phyloP scores from a whole-genome alignment of 2,113 vertebrate species.

The Synodontis membranacea region DNA sequence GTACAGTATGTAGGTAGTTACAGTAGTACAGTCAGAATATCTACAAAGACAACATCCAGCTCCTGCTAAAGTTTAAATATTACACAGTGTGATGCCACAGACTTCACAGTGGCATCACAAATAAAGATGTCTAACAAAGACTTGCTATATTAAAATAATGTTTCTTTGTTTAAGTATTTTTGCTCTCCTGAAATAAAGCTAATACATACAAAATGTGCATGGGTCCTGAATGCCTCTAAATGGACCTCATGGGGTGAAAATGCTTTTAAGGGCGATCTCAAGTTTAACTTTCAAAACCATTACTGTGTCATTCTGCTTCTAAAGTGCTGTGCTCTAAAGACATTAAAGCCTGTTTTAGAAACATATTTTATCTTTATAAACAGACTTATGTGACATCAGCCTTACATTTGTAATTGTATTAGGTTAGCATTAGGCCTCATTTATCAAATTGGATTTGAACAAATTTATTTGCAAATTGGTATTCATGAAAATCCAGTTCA shows the following conservation, averaged over 20 bases:
- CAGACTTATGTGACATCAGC: not conserved
- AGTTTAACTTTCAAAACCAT: not conserved
- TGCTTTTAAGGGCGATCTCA: not conserved
- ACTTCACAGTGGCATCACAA: not conserved
- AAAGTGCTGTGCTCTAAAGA: slow-evolving; percentile 3
- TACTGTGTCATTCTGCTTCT: slow-evolving; percentile 2
- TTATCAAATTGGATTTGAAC: slow-evolving; percentile 4
- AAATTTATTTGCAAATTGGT: not conserved
- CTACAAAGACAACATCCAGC: not conserved
- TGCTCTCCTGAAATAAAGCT: not conserved
- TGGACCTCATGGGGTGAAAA: not conserved
- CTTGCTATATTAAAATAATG: not conserved
- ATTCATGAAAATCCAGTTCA: not conserved
- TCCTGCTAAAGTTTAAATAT: not conserved
- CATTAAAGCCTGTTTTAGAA: not conserved
- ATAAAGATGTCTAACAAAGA: not conserved
- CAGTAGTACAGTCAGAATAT: not conserved
- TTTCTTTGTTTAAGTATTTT: slow-evolving; percentile 4
- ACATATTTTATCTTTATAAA: not conserved
- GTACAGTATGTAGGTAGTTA: too few relatives aligned
- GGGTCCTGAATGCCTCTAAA: slow-evolving; percentile 5
- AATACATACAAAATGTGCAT: not conserved
- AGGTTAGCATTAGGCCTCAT: not conserved
- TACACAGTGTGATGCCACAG: too few relatives aligned
- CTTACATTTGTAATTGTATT: not conserved